Conservation (phyloP, 2,113 vertebrate species). For the Phyllostomus hastatus region DNA sequence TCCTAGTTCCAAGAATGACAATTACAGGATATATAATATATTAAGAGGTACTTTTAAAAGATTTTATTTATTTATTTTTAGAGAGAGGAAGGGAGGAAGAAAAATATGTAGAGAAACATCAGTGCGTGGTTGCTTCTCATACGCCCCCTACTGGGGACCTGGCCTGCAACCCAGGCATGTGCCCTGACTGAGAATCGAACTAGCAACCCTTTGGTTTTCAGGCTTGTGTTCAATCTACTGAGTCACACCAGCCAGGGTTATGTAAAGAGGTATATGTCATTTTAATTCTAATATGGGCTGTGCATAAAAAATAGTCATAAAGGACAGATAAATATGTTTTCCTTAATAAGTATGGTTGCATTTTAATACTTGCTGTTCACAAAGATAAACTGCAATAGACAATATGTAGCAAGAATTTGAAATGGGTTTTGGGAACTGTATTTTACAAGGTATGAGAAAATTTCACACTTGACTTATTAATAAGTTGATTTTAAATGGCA, state of each 20-base stretch:
- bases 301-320: neutral
- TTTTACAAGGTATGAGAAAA: neutral
- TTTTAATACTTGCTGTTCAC: slow-evolving; percentile 57
- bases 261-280: neutral
- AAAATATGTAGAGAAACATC: too few species aligned
- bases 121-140: too few species aligned
- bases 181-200: too few species aligned
- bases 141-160: too few species aligned
- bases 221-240: too few species aligned
- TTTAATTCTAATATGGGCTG: neutral
- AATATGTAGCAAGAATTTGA: neutral
- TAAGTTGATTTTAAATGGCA: neutral
- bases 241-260: too few species aligned
- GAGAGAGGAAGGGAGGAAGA: too few species aligned
- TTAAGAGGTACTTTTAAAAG: neutral
- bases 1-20: neutral
- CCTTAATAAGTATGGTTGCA: neutral
- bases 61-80: too few species aligned
- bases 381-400: slow-evolving; percentile 34
- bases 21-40: neutral
- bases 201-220: too few species aligned
- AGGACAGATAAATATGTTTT: neutral
- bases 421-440: slow-evolving; percentile 22
- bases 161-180: too few species aligned
- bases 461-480: slow-evolving; percentile 8